phyloP scores from a whole-genome alignment of 1,140 invertebrate genomes.

The Bathynomus jamesi region DNA sequence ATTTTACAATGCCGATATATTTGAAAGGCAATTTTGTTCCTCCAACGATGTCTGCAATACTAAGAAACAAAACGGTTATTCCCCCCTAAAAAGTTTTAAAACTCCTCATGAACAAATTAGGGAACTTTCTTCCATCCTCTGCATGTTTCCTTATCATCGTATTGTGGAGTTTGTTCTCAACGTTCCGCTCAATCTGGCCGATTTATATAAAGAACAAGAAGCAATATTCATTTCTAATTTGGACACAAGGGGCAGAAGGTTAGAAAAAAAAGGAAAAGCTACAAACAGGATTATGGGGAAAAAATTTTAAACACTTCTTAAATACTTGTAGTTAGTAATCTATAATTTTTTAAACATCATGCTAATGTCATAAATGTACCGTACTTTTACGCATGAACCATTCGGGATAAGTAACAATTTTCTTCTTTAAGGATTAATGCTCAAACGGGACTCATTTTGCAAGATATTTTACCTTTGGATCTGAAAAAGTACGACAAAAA shows the following conservation, averaged over 20 bases:
- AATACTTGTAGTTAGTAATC: background rate
- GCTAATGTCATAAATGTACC: background rate
- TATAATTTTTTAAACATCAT: background rate
- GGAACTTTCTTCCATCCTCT: conserved; percentile 19
- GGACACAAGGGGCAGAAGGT: conserved; percentile 18
- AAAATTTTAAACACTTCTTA: background rate
- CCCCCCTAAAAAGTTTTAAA: background rate
- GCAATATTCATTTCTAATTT: conserved; percentile 7
- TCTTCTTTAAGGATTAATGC: conserved; percentile 13
- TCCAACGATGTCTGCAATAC: conserved; percentile 20
- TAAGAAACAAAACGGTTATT: background rate
- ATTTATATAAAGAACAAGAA: conserved; percentile 14
- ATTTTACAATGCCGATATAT: conserved; percentile 13
- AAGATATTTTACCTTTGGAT: conserved; percentile 70
- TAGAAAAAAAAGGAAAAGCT: background rate
- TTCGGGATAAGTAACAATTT: background rate
- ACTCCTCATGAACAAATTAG: conserved; percentile 10
- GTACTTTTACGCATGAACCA: background rate
- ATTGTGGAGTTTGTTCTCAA: conserved; percentile 26
- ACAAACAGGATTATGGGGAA: background rate
- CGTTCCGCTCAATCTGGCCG: conserved; percentile 13
- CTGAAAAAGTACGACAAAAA: conserved; percentile 83
- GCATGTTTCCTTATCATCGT: conserved; percentile 25
- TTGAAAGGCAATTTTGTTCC: conserved; percentile 4
- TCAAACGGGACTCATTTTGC: conserved; percentile 31